Conservation (phyloP, 2,113 vertebrate genomes). For the Tupaia chinensis region DNA sequence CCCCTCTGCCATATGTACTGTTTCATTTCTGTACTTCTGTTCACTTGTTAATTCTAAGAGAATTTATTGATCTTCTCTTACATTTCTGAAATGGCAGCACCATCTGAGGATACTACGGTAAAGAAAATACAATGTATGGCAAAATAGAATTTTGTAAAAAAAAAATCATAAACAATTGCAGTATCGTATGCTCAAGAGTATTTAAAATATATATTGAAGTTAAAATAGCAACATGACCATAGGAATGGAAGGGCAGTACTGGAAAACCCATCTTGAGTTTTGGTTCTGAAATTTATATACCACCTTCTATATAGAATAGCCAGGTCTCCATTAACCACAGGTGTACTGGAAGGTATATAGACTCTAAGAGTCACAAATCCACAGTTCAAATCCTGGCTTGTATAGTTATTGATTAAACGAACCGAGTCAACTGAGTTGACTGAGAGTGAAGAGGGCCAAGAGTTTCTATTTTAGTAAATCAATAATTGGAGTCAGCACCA, state of each 20-base stretch:
- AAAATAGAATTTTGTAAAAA: not conserved
- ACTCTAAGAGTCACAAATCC: not conserved
- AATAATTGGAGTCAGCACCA: not conserved
- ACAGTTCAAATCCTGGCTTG: not conserved
- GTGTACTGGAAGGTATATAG: not conserved
- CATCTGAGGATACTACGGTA: not conserved
- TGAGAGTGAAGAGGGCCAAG: conserved; percentile 18
- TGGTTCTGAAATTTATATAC: not conserved
- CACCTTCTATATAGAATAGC: not conserved
- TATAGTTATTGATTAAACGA: not conserved
- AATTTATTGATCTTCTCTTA: not conserved
- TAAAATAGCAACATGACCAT: not conserved
- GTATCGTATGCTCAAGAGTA: not conserved
- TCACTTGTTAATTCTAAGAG: not conserved
- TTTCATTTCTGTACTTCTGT: not conserved
- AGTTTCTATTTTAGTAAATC: conserved; percentile 23
- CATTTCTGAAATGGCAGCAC: not conserved
- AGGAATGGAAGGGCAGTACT: not conserved
- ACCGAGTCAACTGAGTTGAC: not conserved
- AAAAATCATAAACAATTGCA: not conserved
- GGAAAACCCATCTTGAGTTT: not conserved
- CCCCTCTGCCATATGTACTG: not conserved
- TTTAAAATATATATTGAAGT: not conserved
- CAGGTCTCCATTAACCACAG: not conserved
- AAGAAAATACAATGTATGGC: not conserved